These are phyloP conservation scores for Agrotis clavis DNA, from an alignment of 2,888 invertebrate genomes.

Conservation along the genomic window DNA sequence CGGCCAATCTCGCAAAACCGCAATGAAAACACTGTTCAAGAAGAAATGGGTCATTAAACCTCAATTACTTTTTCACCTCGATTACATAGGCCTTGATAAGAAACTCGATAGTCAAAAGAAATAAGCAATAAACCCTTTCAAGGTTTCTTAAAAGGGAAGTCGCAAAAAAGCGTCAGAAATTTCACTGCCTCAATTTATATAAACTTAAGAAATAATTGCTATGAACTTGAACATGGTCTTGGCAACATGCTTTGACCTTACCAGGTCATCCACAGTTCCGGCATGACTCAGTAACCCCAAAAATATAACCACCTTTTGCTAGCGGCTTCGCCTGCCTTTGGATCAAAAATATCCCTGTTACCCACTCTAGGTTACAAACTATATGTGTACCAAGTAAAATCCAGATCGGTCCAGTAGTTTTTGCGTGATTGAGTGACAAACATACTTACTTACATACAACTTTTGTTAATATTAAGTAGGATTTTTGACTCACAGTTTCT, in stretches of 20 bases:
- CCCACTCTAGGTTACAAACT: too few species aligned
- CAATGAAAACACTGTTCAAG: background rate
- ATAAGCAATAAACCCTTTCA: slow-evolving; percentile 39
- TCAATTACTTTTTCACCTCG: slow-evolving; percentile 11
- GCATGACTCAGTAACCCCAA: slow-evolving; percentile 58
- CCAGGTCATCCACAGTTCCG: slow-evolving; percentile 56
- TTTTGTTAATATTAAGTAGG: too few species aligned
- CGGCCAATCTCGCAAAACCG: too few species aligned
- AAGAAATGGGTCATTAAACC: background rate
- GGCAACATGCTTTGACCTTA: slow-evolving; percentile 54
- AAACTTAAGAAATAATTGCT: slow-evolving; percentile 49
- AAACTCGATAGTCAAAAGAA: slow-evolving; percentile 17
- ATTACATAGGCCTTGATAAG: slow-evolving; percentile 2
- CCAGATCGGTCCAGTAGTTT: too few species aligned
- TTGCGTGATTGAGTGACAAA: too few species aligned
- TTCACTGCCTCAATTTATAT: slow-evolving; percentile 38
- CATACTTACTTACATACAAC: too few species aligned
- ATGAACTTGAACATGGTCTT: slow-evolving; percentile 55
- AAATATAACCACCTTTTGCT: slow-evolving; percentile 28
- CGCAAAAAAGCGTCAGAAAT: slow-evolving; percentile 48
- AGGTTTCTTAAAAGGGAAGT: slow-evolving; percentile 52
- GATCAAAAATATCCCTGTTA: too few species aligned
- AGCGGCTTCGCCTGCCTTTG: too few species aligned
- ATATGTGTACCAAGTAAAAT: too few species aligned
- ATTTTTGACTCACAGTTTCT: slow-evolving; percentile 14